Base-by-base conservation (phyloP, 92 coral and sea anemone genomes). In the Parazoanthus atlanticus region DNA sequence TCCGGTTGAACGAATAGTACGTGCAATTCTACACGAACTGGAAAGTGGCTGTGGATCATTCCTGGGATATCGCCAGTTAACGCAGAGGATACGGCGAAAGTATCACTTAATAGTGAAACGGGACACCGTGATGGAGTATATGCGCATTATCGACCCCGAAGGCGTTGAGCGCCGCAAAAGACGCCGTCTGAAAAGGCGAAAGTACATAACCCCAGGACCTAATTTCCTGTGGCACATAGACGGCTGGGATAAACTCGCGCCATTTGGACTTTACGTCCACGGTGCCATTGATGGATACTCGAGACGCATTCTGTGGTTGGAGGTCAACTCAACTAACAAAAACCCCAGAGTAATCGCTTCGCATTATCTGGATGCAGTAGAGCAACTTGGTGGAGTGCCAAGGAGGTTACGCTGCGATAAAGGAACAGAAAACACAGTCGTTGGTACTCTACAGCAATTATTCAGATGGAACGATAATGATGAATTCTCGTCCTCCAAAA, bases 221-320 rank as follows among this genome's bases (percentile, higher is more conserved):
- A 92, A 92, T 78, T 92, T 86, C 66, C 31, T 92, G 17, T 89
- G 92, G 92, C 94, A 92, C 84, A 89, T 93, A 29, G 92, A 89
- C 75, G 94, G 93, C 21, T 80, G 87, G 82, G 95, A 90, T 79
- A 92, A 92, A 67, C 88, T 90, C 0, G 77, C 74, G 3, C 95
- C 93, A 31, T 93, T 86, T 91, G 95, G 95, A 30, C 86, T 93
- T 31, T 91, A 28, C 67, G 76, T 91, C 66, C 92, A 93, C 74
- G 93, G 93, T 26, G 89, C 81, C 26, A 75, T 93, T 76, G 91
- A 91, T 71, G 93, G 92, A 65, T 93, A 78, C 79, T 91, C 91
- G 34, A 86, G 96, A 85, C 89, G 92, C 23, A 91, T 93, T 85
- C 73, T 93, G 77, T 93, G 96, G 94, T 77, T 93, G 78, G 96